These are phyloP conservation scores for Choloepus didactylus DNA, from an alignment of 2,797 vertebrate genomes.

Conservation along the genomic window DNA sequence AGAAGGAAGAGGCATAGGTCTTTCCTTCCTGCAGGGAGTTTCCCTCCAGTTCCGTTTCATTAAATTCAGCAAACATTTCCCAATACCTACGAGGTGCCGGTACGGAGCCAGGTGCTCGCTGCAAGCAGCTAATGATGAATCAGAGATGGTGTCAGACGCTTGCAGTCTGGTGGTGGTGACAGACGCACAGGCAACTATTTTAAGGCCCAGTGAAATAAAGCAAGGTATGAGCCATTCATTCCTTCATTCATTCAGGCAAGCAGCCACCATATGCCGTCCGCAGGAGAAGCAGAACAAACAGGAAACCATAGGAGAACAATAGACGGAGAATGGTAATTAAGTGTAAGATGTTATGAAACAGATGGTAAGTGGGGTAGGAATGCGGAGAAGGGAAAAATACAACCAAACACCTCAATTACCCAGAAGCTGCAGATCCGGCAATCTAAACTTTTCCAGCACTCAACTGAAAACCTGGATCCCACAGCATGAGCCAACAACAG, in stretches of 20 bases:
- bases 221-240: conserved; percentile 47
- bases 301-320: conserved; percentile 57
- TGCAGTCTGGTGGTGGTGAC: not conserved
- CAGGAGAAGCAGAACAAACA: not conserved
- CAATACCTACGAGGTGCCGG: conserved; percentile 63
- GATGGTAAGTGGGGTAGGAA: conserved; percentile 64
- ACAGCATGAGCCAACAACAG: rapidly evolving
- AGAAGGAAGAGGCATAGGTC: not conserved
- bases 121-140: not conserved
- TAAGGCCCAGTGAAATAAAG: not conserved
- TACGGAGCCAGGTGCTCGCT: not conserved
- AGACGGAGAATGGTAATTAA: conserved; percentile 70
- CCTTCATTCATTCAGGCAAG: not conserved
- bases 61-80: conserved; percentile 37
- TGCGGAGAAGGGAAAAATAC: not conserved
- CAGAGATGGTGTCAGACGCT: rapidly evolving
- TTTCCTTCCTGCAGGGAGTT: conserved; percentile 40
- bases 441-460: not conserved
- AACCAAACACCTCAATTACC: conserved; percentile 19
- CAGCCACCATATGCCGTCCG: not conserved
- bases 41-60: conserved; percentile 62
- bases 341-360: conserved; percentile 47
- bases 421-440: conserved; percentile 39
- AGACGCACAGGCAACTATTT: not conserved
- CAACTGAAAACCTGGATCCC: not conserved